A percentile compares a stretch with the other conserved stretches of the same genome.
These are phyloP conservation scores for Phoebastria nigripes DNA, from an alignment of 2,797 vertebrate species.

Conservation along the genomic window DNA sequence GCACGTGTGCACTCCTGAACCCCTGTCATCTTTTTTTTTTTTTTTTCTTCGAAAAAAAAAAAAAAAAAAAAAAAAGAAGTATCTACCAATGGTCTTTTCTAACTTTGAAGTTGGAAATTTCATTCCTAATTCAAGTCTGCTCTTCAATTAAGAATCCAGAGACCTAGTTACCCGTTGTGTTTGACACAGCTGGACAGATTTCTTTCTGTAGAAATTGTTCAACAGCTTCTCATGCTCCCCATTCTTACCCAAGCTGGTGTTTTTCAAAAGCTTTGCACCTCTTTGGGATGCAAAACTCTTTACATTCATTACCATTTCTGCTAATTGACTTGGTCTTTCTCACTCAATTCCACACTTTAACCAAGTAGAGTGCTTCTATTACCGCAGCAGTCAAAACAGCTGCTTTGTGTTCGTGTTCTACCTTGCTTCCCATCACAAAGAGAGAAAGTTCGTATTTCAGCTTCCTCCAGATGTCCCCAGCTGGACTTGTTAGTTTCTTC, in stretches of 20 bases:
- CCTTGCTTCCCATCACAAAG: background rate
- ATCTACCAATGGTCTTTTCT: background rate
- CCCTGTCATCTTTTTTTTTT: no score
- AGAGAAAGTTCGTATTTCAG: background rate
- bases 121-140: background rate
- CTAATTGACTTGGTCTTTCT: background rate
- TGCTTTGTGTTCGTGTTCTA: background rate
- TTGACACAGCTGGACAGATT: background rate
- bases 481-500: background rate
- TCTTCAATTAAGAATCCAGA: background rate
- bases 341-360: background rate
- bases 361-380: background rate
- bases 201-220: background rate
- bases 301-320: background rate
- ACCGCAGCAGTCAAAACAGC: background rate
- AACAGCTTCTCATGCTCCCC: background rate
- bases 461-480: background rate
- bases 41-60: no score
- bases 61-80: background rate
- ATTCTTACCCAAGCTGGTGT: background rate
- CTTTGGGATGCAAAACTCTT: background rate
- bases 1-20: no score
- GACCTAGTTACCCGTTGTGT: no score
- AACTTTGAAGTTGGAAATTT: background rate
- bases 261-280: background rate